Evolutionary conservation across 2,113 vertebrate genomes (phyloP).

Genomic region (Cochlearius cochlearius): DNA sequence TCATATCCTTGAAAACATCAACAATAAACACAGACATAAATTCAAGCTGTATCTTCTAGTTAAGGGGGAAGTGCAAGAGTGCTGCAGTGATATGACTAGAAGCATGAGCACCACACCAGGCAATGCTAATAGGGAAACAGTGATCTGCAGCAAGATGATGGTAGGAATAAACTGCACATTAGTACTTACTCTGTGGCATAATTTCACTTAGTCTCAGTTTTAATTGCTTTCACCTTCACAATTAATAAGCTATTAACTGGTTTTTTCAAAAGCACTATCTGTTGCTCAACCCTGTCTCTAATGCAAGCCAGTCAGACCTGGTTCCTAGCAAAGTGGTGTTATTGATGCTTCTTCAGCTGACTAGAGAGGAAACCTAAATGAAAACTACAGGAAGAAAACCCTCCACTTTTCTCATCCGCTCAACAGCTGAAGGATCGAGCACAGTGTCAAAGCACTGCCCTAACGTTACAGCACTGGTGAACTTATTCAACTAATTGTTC

Average conservation of each 20-base stretch:
- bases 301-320: neutral
- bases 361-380: neutral
- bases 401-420: neutral
- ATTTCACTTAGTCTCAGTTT: neutral
- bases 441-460: rapidly evolving
- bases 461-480: neutral
- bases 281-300: neutral
- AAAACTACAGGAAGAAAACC: neutral
- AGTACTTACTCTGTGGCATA: neutral
- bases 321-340: neutral
- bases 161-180: neutral
- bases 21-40: neutral
- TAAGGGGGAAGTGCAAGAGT: neutral
- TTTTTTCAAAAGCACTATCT: neutral
- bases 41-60: neutral
- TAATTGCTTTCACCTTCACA: neutral
- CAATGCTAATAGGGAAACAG: neutral
- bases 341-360: neutral
- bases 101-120: neutral
- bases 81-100: neutral
- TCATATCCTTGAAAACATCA: neutral
- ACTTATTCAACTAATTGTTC: neutral
- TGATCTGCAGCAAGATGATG: neutral
- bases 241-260: neutral
- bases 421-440: neutral